These are phyloP conservation scores for Oligia fasciuncula DNA, from an alignment of 2,888 invertebrate genomes.

Conservation along the genomic window DNA sequence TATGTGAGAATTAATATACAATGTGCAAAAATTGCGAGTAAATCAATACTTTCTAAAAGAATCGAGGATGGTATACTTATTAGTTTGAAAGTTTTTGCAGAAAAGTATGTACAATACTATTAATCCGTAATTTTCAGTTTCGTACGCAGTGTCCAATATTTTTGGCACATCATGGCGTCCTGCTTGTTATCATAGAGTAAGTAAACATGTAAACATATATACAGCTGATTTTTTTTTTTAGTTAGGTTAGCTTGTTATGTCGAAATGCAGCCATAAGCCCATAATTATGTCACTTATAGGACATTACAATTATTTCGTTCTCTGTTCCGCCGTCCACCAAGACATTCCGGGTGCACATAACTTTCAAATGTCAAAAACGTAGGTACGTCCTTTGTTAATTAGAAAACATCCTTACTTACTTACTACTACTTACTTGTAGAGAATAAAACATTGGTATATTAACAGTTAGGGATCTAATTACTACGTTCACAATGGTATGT, in stretches of 20 bases:
- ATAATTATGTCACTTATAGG: not conserved
- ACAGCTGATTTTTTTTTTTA: too few species aligned
- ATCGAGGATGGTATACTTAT: not conserved
- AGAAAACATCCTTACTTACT: not conserved
- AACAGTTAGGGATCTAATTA: not conserved
- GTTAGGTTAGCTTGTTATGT: too few species aligned
- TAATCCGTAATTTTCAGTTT: not conserved
- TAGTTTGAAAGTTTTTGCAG: not conserved
- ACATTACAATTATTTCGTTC: not conserved
- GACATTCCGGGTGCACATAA: not conserved
- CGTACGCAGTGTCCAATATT: not conserved
- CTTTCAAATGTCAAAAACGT: conserved; percentile 1
- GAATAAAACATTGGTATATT: not conserved
- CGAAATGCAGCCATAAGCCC: not conserved
- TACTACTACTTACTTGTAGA: too few species aligned
- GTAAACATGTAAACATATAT: too few species aligned
- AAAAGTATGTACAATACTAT: too few species aligned
- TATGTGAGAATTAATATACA: conserved; percentile 2
- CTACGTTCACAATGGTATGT: too few species aligned
- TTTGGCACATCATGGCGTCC: not conserved
- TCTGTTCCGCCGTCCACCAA: not conserved
- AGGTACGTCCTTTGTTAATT: not conserved
- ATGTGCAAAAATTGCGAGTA: not conserved
- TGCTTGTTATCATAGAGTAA: too few species aligned
- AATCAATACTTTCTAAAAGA: not conserved